Evolutionary conservation across 35 echinoderm and acorn worm genomes (phyloP), one percentile per base, ranked within the genome.

Genomic region (Antedon bifida): DNA sequence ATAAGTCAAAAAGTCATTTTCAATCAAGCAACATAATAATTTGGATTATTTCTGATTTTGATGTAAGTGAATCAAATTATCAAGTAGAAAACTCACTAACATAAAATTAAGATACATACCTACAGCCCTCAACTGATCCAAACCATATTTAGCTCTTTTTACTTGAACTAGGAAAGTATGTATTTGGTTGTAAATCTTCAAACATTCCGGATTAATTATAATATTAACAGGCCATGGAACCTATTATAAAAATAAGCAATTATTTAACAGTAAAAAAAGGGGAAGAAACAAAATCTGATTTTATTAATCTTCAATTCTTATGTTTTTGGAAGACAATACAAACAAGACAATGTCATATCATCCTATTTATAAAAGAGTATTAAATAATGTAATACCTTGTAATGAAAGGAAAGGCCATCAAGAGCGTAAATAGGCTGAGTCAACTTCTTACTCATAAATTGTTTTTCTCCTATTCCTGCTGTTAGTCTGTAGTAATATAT

Each of bases 141-240:
- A 30, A 39, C 84, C 89, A 36, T 96, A 86, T 81, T 92, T 91
- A 19, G 90, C 93, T 78, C 93, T 86, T 81, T 96, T 96, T 2
- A 96, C 93, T 84, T 91, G 90, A 3, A 96, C 76, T 29, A 92
- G 84, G 16, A 96, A 89, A 85, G 84, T 73, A 45, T 89, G 91
- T 9, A 96, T 91, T 81, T 88, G 78, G 77, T 96, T 96, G 78
- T 96, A 96, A 33, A 74, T 74, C 19, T 86, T 34, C 34, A 89
- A 77, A 86, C 83, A 83, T 28, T 78, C 31, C 31, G 46, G 46
- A 39, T 91, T 81, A n/a, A 92, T 91, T 14, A 96, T 83, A 29
- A 96, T 73, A 73, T 96, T 84, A 0, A 96, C 38, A 19, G 93
- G 93, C 90, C 90, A 91, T 21, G 89, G 85, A 30, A 96, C 93